Evolutionary conservation across 2,888 invertebrate genomes (phyloP).

Genomic region (Dicyrtomina minuta): DNA sequence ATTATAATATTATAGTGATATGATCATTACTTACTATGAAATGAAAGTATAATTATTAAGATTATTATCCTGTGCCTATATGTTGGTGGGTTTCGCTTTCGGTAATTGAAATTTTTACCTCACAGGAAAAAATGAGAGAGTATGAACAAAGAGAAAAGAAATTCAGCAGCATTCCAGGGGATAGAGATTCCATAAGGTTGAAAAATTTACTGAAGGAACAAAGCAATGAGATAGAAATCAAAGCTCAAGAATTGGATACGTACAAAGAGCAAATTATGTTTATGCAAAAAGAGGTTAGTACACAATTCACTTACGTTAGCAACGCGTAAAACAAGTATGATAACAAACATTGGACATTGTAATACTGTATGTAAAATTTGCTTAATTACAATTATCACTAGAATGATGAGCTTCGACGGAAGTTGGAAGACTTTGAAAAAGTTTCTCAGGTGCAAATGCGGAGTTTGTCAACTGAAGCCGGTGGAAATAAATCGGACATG

Average conservation of each 20-base stretch:
- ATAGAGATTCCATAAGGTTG: constrained; percentile 23
- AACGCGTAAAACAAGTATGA: too few relatives aligned
- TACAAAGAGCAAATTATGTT: constrained; percentile 73
- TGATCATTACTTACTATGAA: neutral
- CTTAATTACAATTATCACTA: constrained; percentile 54
- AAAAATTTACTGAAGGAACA: constrained; percentile 73
- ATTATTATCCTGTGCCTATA: too few relatives aligned
- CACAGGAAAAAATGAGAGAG: constrained; percentile 60
- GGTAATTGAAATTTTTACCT: neutral
- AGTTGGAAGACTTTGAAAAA: constrained; percentile 80
- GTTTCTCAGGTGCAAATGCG: constrained; percentile 73
- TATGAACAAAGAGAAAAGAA: constrained; percentile 55
- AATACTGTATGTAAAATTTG: neutral
- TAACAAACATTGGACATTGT: too few relatives aligned
- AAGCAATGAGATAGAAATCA: constrained; percentile 69
- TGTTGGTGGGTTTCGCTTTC: too few relatives aligned
- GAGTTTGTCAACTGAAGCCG: constrained; percentile 38
- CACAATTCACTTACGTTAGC: too few relatives aligned
- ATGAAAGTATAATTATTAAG: neutral
- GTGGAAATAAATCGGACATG: constrained; percentile 63
- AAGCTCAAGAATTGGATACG: constrained; percentile 68
- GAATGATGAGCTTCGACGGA: constrained; percentile 77
- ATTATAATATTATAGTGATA: neutral
- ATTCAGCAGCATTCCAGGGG: constrained; percentile 36
- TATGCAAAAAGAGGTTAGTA: constrained; percentile 64